Evolutionary conservation across 2,113 vertebrate genomes (phyloP), one percentile per base, ranked within the genome.

Genomic region (Lophura nycthemera): DNA sequence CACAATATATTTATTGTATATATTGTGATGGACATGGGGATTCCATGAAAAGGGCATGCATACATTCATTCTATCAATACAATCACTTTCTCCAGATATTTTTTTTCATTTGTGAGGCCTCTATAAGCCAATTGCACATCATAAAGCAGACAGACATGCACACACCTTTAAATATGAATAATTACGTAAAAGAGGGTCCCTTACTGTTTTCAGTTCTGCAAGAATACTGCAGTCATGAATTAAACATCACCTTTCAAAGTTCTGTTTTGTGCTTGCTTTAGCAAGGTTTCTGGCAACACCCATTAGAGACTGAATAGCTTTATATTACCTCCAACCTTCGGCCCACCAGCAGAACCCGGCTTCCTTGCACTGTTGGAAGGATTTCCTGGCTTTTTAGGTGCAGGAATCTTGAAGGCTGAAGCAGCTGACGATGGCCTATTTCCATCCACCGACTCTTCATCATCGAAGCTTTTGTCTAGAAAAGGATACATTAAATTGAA

Each of bases 401-500:
- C 98, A 54, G 99, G 98, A 95, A 99, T 98, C 97, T 99, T 99
- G 97, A 99, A 99, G 76, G 98, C 98, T 93, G 98, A 98, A 97
- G 98, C 98, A 97, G 98, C 97, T 77, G 99, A 98, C 36, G 98
- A 98, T 66, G 99, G 98, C 92, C 98, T 99, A 96, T 98, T 99
- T 97, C 99, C 99, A 97, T 99, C 99, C 98, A 99, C 98, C 34
- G 99, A 99, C 92, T 99, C 99, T 59, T 99, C 99, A 97, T 99
- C 99, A 85, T 99, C 99, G 93, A 99, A 99, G 98, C 98, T 99
- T 97, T 99, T 99, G 98, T 99, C 99, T 99, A 79, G n/a, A 95
- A 90, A 92, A 85, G 42, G 75, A 91, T 40, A 75, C 16, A 80
- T 91, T 45, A 88, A 93, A 92, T 52, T 92, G 91, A 96, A 95